These are phyloP conservation scores for Myathropa florea DNA, from an alignment of 2,888 invertebrate genomes.

Conservation along the genomic window DNA sequence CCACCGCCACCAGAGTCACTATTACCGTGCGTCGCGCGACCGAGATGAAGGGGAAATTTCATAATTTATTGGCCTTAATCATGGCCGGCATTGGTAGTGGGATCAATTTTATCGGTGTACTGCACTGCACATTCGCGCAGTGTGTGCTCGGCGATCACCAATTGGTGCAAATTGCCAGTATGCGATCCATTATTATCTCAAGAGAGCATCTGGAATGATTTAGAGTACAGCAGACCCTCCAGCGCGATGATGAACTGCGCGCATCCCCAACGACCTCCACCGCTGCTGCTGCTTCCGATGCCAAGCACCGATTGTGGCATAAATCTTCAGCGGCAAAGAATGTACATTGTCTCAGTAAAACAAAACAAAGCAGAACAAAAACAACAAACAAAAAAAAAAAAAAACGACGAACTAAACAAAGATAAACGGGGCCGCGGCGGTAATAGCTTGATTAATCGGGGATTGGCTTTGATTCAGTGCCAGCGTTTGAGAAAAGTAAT, in stretches of 20 bases:
- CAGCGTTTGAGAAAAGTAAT: conserved; percentile 32
- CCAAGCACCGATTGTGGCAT: conserved; percentile 31
- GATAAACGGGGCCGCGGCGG: background rate
- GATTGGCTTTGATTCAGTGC: conserved; percentile 63
- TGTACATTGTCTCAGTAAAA: conserved; percentile 10
- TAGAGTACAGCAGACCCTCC: conserved; percentile 65
- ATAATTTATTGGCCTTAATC: conserved; percentile 71
- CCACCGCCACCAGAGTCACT: background rate
- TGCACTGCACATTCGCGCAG: conserved; percentile 21
- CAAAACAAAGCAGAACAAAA: background rate
- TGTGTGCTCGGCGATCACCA: conserved; percentile 61
- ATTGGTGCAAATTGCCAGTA: conserved; percentile 70
- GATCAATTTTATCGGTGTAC: conserved; percentile 55
- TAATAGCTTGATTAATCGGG: conserved; percentile 68
- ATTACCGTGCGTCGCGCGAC: background rate
- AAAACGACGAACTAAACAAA: background rate
- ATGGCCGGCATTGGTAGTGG: conserved; percentile 66
- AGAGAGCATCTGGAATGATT: conserved; percentile 65
- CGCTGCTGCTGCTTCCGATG: conserved; percentile 48
- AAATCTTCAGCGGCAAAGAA: conserved; percentile 50
- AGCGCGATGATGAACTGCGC: conserved; percentile 68
- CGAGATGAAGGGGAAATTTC: conserved; percentile 34
- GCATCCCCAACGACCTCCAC: conserved; percentile 55
- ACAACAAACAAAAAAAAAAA: too few relatives aligned
- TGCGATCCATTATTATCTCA: conserved; percentile 63